Base-by-base conservation (phyloP, 2,888 invertebrate species). In the Hyles lineata region DNA sequence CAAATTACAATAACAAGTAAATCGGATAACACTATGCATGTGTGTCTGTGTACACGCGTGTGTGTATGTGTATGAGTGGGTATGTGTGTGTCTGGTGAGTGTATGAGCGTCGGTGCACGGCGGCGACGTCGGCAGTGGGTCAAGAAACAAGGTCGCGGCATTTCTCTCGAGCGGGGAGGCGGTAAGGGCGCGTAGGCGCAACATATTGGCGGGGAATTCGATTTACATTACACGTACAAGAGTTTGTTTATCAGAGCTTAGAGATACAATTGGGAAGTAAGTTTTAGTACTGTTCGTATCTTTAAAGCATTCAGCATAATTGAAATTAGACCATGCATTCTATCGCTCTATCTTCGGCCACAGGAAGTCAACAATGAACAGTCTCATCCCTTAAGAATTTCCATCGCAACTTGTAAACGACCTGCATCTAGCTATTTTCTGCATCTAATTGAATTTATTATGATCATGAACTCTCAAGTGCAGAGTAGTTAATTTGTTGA, bases 61-160 rank as follows among this genome's bases (percentile, higher is more conserved):
- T n/a, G 25, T 43, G 52, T 62, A 17, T 55, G 19, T 25, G n/a
- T 19, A 6, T 70, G 70, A 11, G 25, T 59, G 76, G 75, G 59
- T 76, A 80, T 77, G 79, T 76, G 85, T 72, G 78, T 72, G 77
- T 75, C 73, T 71, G 70, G 69, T 72, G 74, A 72, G 55, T 63
- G 82, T 82, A 84, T 82, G 85, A 77, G 83, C 78, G 83, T 76
- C 82, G 85, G 93, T 92, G 88, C 92, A 85, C 85, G 89, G 82
- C 88, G 77, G 93, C 91, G 93, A 92, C 92, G 91, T 92, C 93
- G 91, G 80, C 92, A 93, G 90, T 94, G 86, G 94, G 94, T 92
- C 94, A 94, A 85, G 87, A 86, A 94, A 93, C 92, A 93, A 93
- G 94, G 94, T 89, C 94, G 88, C 83, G 87, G 87, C 94, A 94